A percentile compares a stretch with the other conserved stretches of the same genome.
These are phyloP conservation scores for Phodopus roborovskii DNA, from an alignment of 2,113 vertebrate species.

Conservation along the genomic window DNA sequence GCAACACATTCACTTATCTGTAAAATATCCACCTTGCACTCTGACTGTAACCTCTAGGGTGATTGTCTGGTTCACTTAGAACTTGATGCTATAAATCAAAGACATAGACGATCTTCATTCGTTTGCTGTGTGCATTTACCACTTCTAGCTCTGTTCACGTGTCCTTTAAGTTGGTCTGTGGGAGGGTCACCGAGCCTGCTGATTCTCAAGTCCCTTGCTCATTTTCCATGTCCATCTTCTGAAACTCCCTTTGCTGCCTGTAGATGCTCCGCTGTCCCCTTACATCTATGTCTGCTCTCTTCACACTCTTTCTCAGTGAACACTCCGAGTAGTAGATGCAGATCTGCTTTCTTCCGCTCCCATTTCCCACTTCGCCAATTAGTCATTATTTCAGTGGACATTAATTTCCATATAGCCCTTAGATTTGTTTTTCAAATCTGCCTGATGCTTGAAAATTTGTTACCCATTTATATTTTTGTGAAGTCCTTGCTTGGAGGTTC, in stretches of 20 bases:
- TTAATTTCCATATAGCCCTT: slow-evolving; percentile 27
- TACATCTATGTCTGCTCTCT: neutral
- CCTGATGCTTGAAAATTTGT: neutral
- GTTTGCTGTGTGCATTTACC: neutral
- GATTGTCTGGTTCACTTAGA: neutral
- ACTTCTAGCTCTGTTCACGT: neutral
- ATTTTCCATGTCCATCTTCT: neutral
- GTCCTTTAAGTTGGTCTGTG: neutral
- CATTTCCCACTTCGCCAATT: neutral
- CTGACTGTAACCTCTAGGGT: neutral
- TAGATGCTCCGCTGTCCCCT: neutral
- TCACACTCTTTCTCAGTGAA: neutral
- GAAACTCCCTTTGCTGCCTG: neutral
- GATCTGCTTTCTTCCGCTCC: slow-evolving; percentile 16
- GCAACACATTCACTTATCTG: neutral
- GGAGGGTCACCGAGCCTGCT: neutral
- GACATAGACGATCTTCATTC: neutral
- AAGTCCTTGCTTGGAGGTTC: neutral
- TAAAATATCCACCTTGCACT: neutral
- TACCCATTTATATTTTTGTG: slow-evolving; percentile 1
- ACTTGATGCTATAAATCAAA: neutral
- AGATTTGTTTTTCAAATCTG: slow-evolving; percentile 27
- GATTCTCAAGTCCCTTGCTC: neutral
- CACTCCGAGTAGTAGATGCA: neutral
- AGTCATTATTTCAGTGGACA: neutral